Conservation (phyloP, 1,140 invertebrate species). For the Drosophila fuyamai region DNA sequence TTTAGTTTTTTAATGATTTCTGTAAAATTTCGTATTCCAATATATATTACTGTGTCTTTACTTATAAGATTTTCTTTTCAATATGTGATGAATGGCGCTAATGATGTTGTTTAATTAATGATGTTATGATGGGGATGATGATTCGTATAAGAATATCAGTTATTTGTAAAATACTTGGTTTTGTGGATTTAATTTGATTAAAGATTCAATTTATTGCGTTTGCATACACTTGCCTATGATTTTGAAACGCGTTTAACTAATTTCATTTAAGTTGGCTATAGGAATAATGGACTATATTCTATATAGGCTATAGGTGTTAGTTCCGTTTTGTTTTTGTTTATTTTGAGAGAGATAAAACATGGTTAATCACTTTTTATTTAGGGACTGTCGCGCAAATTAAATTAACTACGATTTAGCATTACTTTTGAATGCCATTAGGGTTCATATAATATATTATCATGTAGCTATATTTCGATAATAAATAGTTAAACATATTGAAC, state of each 20-base stretch:
- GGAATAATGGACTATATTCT: slow-evolving; percentile 69
- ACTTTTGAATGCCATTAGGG: slow-evolving; percentile 26
- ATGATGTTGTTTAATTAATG: slow-evolving; percentile 33
- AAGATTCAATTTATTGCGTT: slow-evolving; percentile 43
- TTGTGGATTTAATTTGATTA: slow-evolving; percentile 55
- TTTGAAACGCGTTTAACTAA: slow-evolving; percentile 77
- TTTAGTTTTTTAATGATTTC: slow-evolving; percentile 29
- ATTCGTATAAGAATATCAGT: slow-evolving; percentile 50
- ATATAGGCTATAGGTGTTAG: slow-evolving; percentile 74
- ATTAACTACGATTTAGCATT: slow-evolving; percentile 67
- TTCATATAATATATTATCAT: slow-evolving; percentile 56
- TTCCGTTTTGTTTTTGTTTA: slow-evolving; percentile 20
- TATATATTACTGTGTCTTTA: slow-evolving; percentile 45
- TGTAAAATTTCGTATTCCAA: slow-evolving; percentile 64
- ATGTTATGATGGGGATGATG: slow-evolving; percentile 17
- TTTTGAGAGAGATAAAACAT: slow-evolving; percentile 63
- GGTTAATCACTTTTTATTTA: slow-evolving; percentile 72
- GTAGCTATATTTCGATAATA: slow-evolving; percentile 80
- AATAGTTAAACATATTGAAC: slow-evolving; percentile 82
- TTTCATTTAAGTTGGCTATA: slow-evolving; percentile 77
- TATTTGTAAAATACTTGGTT: slow-evolving; percentile 54
- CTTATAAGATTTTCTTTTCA: slow-evolving; percentile 25
- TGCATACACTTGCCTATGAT: slow-evolving; percentile 70
- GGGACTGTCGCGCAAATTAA: slow-evolving; percentile 80
- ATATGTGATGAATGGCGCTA: slow-evolving; percentile 52